Base-by-base conservation (phyloP, 1,140 invertebrate species). In the Lanistes nyassanus region DNA sequence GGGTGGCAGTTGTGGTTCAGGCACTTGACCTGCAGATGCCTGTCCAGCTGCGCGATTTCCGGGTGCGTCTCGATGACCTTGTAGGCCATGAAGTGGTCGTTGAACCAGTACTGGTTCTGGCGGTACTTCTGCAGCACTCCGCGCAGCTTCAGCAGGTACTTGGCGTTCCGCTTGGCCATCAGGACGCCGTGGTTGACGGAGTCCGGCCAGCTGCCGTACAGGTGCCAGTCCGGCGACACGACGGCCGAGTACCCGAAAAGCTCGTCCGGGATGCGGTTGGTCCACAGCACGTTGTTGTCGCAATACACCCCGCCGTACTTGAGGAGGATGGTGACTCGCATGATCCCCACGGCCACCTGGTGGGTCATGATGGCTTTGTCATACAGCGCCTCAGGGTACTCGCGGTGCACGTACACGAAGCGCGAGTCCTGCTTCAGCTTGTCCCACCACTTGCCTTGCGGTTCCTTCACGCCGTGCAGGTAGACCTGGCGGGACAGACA, bases 301-400 rank as follows among this genome's bases (percentile, higher is more conserved):
- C 75, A 76, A 65, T 77, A 81, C 16, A 81, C 67, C 19, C 80
- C 80, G 26, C 80, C 80, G 68, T 81, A 81, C 62, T 81, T 81
- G 5, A 81, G 73, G 19, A 81, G 69, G 31, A 81, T 81, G 66
- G 58, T 64, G 5, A 78, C 34, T 31, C 75, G 64, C 76, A 80
- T 80, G 23, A 78, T 74, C 31, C 70, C 78, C 21, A 69, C 21
- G 19, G 78, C 78, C 47, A 79, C 58, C 58, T 73, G 60, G 47
- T 58, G 65, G 31, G 80, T 79, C 72, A 81, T 76, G 26, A 75
- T 64, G 37, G 76, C 56, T 36, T 73, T 76, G 60, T 77, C 73
- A 36, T 76, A 67, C 26, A 73, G 55, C 16, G 71, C 55, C 42
- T 79, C 80, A 36, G 80, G 80, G 73, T 81, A 81, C 39, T 81